Base-by-base conservation (phyloP, 2,888 invertebrate genomes). In the Meandrusa payeni region DNA sequence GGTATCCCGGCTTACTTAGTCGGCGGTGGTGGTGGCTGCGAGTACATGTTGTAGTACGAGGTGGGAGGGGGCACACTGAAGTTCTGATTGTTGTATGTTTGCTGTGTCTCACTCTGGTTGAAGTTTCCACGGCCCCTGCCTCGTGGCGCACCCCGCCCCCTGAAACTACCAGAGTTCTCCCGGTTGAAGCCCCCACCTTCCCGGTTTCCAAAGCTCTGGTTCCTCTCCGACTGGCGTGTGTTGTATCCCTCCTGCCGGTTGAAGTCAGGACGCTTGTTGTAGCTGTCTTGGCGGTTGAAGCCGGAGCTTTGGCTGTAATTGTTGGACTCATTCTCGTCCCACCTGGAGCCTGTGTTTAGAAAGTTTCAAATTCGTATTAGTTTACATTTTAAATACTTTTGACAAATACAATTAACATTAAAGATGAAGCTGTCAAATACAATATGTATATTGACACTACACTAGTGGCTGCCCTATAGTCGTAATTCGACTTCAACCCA, bases 31-130 rank as follows among this genome's bases (percentile, higher is more conserved):
- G 80, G 83, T 0, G 82, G 86, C 34, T 80, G 80, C 0, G 81
- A 56, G 41, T 86, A 87, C 83, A 86, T 83, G 46, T 85, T 83
- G 55, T 86, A 86, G 52, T 81, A 83, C 53, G 69, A 75, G 1
- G 71, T 75, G 1, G 81, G 83, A 0, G 78, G 72, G 0, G 79
- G 68, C 1, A 64, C 61, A 31, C 44, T 54, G 60, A 59, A 72
- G 37, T 45, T 50, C 9, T 54, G 59, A 2, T 28, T 34, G 15
- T 42, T 32, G 2, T 40, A 34, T 22, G 23, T 39, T n/a, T n/a
- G n/a, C 5, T 40, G 48, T 17, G 31, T n/a, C 2, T 43, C 43
- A 3, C 12, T 24, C 32, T 52, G 51, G 41, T 41, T 41, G 44
- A 24, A 43, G 29, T 48, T 48, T 1, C 54, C 52, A 10, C 55